Evolutionary conservation across 2,113 vertebrate species (phyloP).

Genomic region (Emberiza fucata): DNA sequence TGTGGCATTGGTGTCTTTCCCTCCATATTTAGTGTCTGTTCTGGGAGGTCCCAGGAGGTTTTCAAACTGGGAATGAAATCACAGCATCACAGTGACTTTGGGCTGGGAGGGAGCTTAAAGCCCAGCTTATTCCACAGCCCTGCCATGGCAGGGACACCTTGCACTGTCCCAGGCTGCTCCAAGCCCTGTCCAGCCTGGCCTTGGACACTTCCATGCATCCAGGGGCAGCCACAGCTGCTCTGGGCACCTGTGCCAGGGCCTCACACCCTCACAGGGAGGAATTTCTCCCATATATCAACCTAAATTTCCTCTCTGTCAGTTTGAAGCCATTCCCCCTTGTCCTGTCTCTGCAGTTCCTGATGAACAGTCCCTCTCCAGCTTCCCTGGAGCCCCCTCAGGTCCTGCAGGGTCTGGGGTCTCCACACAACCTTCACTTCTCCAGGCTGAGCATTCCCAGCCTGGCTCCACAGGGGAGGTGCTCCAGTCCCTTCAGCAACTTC

Average conservation of each 20-base stretch:
- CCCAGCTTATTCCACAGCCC: not conserved
- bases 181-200: accelerated
- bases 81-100: not conserved
- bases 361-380: no score
- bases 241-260: not conserved
- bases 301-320: not conserved
- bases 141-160: not conserved
- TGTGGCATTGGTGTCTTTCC: not conserved
- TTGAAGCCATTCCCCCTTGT: not conserved
- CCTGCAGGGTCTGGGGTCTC: not conserved
- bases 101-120: not conserved
- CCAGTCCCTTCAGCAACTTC: accelerated
- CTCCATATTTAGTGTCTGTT: not conserved
- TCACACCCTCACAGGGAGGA: accelerated
- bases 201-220: not conserved
- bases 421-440: not conserved
- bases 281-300: not conserved
- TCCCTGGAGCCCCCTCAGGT: not conserved
- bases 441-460: not conserved
- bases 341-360: not conserved
- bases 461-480: not conserved
- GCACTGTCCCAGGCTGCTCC: not conserved
- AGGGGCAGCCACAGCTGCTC: not conserved
- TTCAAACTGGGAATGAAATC: not conserved
- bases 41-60: not conserved